Base-by-base conservation (phyloP, 2,888 invertebrate species). In the Philereme vetulata region DNA sequence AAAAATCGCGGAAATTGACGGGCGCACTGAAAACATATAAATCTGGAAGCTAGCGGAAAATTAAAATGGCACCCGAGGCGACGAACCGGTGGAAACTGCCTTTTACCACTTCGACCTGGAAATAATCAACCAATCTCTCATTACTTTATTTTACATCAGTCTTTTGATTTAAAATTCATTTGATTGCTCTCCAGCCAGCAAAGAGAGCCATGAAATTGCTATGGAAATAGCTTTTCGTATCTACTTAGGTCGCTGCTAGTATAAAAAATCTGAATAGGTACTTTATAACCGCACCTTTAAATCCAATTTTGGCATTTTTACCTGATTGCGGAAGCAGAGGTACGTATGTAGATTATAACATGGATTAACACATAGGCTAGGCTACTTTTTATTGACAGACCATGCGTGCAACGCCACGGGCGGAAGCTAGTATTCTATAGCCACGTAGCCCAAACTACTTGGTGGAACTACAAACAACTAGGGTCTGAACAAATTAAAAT, bases 31-130 rank as follows among this genome's bases (percentile, higher is more conserved):
- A 89, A 87, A 88, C 87, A 88, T 86, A 88, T 88, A 88, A 88
- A 88, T 89, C 88, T 81, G 81, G 74, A 78, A 80, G 85, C 88
- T 88, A 84, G 90, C 89, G 90, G 88, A 89, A 90, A 90, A 90
- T 90, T 90, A 90, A 90, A 90, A 88, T 80, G 80, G 79, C 75
- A 77, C 87, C 82, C 77, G 83, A 78, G 84, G 86, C 85, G 80
- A 74, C 60, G 62, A 66, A 63, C 59, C 59, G 51, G 55, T 66
- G 72, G 66, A 68, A 63, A 63, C 66, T 72, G 76, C 71, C 77
- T 72, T 72, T 77, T 73, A 74, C 72, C 74, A 74, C 71, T 72
- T 73, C 71, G 70, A 79, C 76, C 75, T 73, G 63, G 71, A 74
- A 74, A 72, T 76, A 72, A 78, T 78, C 77, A 76, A 78, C 78